Base-by-base conservation (phyloP, 2,113 vertebrate species). In the Anguilla rostrata region DNA sequence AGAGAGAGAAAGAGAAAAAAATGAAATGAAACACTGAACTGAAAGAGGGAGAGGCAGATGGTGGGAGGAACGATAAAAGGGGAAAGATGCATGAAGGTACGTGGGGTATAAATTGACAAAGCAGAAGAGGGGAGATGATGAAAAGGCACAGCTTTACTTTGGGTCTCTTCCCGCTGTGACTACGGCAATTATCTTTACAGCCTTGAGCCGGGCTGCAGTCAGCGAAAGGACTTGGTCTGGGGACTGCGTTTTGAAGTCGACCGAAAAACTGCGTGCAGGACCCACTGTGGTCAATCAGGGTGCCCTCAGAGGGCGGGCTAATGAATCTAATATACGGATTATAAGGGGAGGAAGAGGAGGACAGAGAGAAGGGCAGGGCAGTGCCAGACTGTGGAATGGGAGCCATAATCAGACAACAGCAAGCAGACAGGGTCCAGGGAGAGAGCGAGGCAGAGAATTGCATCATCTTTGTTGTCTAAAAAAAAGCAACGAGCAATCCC, bases 181-280 rank as follows among this genome's bases (percentile, higher is more conserved):
- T 26, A 57, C 75, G 22, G 46, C 75, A 40, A 79, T 85, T 78
- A 85, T 12, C 84, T 26, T 20, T 16, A 78, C n/a, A n/a, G n/a
- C 18, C 49, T 79, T 34, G 15, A 29, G 75, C 43, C 20, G 71
- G 16, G 43, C 75, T 4, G 78, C 78, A 41, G 39, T 18, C 78
- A 57, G 46, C 2, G 75, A 39, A 18, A 79, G 26, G 14, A 12
- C 84, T 40, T 39, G 9, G 15, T 16, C 43, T 9, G 6, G 3
- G 39, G 22, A 12, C 46, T 20, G 46, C 29, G 18, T 20, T 29
- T 53, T 29, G 71, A 46, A 12, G 18, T 6, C 78, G 18, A 12
- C 34, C 39, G 29, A 1, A 9, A 8, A 9, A 34, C 84, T 12
- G 43, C 39, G 16, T 39, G 66, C 46, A 3, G 2, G 46, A 39